Conservation (phyloP, 2,113 vertebrate genomes). For the Corythoichthys haematopterus region DNA sequence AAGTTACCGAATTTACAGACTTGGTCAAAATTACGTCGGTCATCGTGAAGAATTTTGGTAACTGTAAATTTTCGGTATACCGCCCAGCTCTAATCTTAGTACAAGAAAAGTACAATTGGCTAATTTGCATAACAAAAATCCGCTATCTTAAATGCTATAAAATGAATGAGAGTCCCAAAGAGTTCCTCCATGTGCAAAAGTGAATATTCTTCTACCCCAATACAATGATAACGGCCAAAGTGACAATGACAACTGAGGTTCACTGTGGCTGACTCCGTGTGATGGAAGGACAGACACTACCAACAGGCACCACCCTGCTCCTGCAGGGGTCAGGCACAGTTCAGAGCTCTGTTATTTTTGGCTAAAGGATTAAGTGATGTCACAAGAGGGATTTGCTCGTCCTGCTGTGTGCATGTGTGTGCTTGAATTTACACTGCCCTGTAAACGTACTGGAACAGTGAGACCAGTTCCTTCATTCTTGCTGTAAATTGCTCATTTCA, state of each 20-base stretch:
- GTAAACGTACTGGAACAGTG: neutral
- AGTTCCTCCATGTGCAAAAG: neutral
- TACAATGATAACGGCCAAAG: neutral
- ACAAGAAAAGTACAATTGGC: no score
- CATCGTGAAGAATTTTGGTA: no score
- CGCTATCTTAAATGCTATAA: no score
- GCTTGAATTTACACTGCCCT: neutral
- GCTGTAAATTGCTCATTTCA: neutral
- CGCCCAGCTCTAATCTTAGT: no score
- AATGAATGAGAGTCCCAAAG: neutral
- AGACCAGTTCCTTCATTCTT: neutral
- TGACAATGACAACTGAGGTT: slow-evolving; percentile 8
- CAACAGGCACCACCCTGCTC: slow-evolving; percentile 43
- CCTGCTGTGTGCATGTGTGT: slow-evolving; percentile 22
- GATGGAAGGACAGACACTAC: slow-evolving; percentile 40
- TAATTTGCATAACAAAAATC: no score
- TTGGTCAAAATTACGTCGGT: no score
- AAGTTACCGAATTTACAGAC: no score
- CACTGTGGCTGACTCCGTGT: slow-evolving; percentile 34
- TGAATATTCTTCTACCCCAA: neutral
- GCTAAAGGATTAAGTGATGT: slow-evolving; percentile 60
- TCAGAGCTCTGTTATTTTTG: slow-evolving; percentile 64
- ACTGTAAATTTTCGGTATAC: no score
- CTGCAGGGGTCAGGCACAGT: slow-evolving; percentile 47
- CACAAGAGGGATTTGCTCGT: slow-evolving; percentile 61